Evolutionary conservation across 2,113 vertebrate genomes (phyloP).

Genomic region (Phalacrocorax aristotelis): DNA sequence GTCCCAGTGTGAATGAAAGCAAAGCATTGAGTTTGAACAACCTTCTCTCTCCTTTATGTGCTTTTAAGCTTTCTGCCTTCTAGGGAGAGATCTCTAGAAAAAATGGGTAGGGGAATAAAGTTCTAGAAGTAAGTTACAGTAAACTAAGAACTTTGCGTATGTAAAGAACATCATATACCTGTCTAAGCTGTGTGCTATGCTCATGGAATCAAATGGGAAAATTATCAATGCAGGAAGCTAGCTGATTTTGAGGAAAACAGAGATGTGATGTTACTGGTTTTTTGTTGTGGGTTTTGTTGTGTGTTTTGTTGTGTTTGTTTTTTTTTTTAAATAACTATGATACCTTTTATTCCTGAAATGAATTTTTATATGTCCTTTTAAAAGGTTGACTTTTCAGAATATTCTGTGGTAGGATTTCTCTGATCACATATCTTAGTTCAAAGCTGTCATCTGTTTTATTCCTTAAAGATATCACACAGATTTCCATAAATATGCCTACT

Average conservation of each 20-base stretch:
- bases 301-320: neutral
- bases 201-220: neutral
- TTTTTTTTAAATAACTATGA: neutral
- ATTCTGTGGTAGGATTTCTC: neutral
- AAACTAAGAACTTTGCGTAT: neutral
- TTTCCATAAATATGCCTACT: neutral
- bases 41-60: slow-evolving; percentile 6
- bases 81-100: neutral
- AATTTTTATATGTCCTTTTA: neutral
- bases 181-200: neutral
- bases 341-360: neutral
- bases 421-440: neutral
- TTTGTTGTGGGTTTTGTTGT: neutral
- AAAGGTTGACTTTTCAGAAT: neutral
- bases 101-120: neutral
- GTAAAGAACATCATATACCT: neutral
- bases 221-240: neutral
- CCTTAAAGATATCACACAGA: neutral
- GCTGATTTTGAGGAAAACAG: neutral
- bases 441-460: neutral
- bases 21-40: slow-evolving; percentile 1
- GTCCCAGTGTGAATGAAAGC: neutral
- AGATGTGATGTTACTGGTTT: neutral
- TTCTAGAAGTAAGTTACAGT: neutral
- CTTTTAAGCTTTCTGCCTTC: slow-evolving; percentile 26